These are phyloP conservation scores for Ochropleura leucogaster DNA, from an alignment of 2,888 invertebrate species.

Conservation along the genomic window DNA sequence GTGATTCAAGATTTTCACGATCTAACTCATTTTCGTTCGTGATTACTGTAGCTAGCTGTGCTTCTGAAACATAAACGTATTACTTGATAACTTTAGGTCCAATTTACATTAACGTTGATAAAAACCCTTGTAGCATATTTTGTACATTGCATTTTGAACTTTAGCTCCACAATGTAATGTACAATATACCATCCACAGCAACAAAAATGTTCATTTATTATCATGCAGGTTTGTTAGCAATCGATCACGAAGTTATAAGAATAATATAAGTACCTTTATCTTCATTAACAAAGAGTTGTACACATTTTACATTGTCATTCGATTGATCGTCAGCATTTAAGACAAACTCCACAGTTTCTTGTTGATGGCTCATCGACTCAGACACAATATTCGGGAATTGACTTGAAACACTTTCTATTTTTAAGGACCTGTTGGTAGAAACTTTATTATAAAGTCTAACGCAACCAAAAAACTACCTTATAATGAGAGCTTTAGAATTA, in stretches of 20 bases:
- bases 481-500: neutral
- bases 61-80: slow-evolving; percentile 37
- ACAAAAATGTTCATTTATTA: neutral
- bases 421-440: slow-evolving; percentile 44
- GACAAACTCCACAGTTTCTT: slow-evolving; percentile 57
- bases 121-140: neutral
- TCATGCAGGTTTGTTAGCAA: neutral
- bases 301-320: slow-evolving; percentile 35
- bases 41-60: slow-evolving; percentile 2
- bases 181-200: neutral
- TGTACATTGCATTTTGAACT: neutral
- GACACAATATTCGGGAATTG: slow-evolving; percentile 45
- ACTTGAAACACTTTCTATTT: slow-evolving; percentile 45
- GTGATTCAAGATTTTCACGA: slow-evolving; percentile 22
- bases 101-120: neutral
- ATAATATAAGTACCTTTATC: slow-evolving; percentile 45
- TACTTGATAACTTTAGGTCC: neutral
- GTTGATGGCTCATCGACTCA: slow-evolving; percentile 45
- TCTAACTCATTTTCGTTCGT: slow-evolving; percentile 24
- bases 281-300: slow-evolving; percentile 44
- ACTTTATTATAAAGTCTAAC: neutral
- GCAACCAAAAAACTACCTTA: neutral
- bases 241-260: neutral
- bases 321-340: slow-evolving; percentile 48
- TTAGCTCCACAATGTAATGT: too few relatives aligned